A percentile compares a stretch with the other conserved stretches of the same genome.
Conservation (phyloP, 2,888 invertebrate genomes). For the Drosophila engyochracea region DNA sequence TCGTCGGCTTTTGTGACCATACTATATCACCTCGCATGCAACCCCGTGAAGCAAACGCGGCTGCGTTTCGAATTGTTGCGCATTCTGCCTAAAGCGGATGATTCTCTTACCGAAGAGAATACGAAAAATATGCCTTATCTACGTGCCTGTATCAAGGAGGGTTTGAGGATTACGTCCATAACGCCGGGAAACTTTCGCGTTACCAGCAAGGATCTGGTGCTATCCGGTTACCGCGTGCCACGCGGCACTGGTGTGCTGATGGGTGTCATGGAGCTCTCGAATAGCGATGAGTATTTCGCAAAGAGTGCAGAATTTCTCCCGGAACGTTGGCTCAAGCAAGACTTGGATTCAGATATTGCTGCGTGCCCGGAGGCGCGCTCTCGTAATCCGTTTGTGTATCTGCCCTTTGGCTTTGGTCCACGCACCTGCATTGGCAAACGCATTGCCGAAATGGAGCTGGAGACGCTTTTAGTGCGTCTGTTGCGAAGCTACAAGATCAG, state of each 20-base stretch:
- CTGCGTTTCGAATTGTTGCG: slow-evolving; percentile 87
- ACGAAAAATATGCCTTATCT: slow-evolving; percentile 88
- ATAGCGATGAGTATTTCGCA: slow-evolving; percentile 88
- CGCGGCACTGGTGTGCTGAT: slow-evolving; percentile 90
- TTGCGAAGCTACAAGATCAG: slow-evolving; percentile 81
- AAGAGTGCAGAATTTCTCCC: slow-evolving; percentile 89
- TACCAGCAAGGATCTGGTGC: slow-evolving; percentile 87
- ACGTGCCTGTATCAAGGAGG: slow-evolving; percentile 91
- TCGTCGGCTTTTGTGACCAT: slow-evolving; percentile 75
- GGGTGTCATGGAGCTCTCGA: slow-evolving; percentile 88
- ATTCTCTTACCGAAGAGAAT: slow-evolving; percentile 85
- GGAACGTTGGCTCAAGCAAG: slow-evolving; percentile 89
- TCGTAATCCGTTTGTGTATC: slow-evolving; percentile 81
- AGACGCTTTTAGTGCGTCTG: slow-evolving; percentile 86
- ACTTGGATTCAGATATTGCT: slow-evolving; percentile 19
- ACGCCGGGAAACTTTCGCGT: slow-evolving; percentile 87
- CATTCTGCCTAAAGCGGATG: slow-evolving; percentile 83
- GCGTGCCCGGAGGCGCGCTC: slow-evolving; percentile 69
- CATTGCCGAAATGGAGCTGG: slow-evolving; percentile 91
- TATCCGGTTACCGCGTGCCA: slow-evolving; percentile 89
- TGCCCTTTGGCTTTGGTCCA: slow-evolving; percentile 91
- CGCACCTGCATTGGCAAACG: slow-evolving; percentile 90
- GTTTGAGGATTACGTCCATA: slow-evolving; percentile 88
- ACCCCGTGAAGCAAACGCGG: slow-evolving; percentile 89
- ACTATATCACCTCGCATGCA: slow-evolving; percentile 86